Conservation (phyloP, 2,113 vertebrate species). For the Nerophis ophidion region DNA sequence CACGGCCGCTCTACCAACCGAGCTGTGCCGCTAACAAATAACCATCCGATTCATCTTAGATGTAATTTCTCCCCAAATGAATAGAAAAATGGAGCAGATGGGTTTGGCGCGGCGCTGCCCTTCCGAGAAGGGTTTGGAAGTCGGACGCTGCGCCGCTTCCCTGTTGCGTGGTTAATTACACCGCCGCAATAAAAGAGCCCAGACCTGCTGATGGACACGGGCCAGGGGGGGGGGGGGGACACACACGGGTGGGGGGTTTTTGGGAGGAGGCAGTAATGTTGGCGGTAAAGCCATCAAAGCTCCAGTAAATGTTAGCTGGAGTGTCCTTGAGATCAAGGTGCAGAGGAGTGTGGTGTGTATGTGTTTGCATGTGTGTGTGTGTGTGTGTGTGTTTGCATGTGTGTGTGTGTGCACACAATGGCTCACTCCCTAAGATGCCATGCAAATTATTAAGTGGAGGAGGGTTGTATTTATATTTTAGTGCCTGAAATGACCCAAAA, state of each 20-base stretch:
- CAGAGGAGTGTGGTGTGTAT: slow-evolving; percentile 24
- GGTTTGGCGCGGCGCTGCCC: slow-evolving; percentile 31
- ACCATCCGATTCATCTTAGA: slow-evolving; percentile 9
- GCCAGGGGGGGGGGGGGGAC: slow-evolving; percentile 12
- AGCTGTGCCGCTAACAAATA: slow-evolving; percentile 1
- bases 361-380: slow-evolving; percentile 6
- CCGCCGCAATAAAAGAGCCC: slow-evolving; percentile 37
- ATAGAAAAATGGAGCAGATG: slow-evolving; percentile 34
- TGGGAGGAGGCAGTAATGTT: slow-evolving; percentile 43
- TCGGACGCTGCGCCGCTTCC: slow-evolving; percentile 43
- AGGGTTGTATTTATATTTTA: no score
- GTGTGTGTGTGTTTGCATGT: not conserved
- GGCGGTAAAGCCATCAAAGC: slow-evolving; percentile 61
- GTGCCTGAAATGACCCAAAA: no score
- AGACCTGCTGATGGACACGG: slow-evolving; percentile 51
- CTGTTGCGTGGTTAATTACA: slow-evolving; percentile 62
- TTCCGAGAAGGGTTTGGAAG: slow-evolving; percentile 37
- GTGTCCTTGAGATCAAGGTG: slow-evolving; percentile 62
- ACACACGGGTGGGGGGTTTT: no score
- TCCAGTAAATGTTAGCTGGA: slow-evolving; percentile 65
- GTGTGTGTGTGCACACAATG: not conserved
- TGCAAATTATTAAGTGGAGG: not conserved
- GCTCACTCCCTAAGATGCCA: not conserved
- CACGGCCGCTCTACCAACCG: no score
- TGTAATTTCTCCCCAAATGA: slow-evolving; percentile 4